Base-by-base conservation (phyloP, 2,113 vertebrate species). In the Rostratula benghalensis region DNA sequence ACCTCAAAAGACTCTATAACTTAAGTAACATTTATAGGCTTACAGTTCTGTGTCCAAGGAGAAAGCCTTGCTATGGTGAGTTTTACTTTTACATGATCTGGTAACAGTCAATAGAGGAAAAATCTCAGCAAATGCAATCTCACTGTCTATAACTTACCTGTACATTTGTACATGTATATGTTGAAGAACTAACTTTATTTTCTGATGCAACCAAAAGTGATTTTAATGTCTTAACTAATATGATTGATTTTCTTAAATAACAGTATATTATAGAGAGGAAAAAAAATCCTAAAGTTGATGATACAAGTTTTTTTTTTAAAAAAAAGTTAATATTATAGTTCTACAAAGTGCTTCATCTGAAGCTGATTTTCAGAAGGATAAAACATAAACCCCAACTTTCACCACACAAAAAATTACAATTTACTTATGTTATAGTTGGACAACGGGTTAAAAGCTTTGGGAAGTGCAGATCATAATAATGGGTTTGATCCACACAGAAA, bases 71-170 rank as follows among this genome's bases (percentile, higher is more conserved):
- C 65, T 68, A 41, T 22, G 35, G 43, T 24, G 53, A 91, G 11
- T 91, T 86, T 73, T 77, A 68, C 28, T 93, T 89, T 95, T 83
- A 95, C 46, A 59, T 81, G 89, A 84, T 56, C 65, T 79, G 80
- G 17, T 82, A 94, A 93, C 35, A 93, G 76, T 90, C 92, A 93
- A 93, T 51, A 94, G 68, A 87, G 90, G 65, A 94, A 96, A 78
- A 4, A 68, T 46, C 56, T 61, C 10, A 68, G 83, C 81, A 90
- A 89, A 86, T 7, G 22, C 28, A 67, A 10, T 56, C 43, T 77
- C 1, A 0, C 28, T 78, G 46, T 74, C 76, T 75, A 3, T 57
- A 92, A 71, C 56, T 78, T 75, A 93, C 30, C 74, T 70, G 15
- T 14, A 35, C 5, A 0, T 17, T 77, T 39, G 21, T 45, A 11